phyloP scores from a whole-genome alignment of 2,113 vertebrate species.

The Chroicocephalus ridibundus region DNA sequence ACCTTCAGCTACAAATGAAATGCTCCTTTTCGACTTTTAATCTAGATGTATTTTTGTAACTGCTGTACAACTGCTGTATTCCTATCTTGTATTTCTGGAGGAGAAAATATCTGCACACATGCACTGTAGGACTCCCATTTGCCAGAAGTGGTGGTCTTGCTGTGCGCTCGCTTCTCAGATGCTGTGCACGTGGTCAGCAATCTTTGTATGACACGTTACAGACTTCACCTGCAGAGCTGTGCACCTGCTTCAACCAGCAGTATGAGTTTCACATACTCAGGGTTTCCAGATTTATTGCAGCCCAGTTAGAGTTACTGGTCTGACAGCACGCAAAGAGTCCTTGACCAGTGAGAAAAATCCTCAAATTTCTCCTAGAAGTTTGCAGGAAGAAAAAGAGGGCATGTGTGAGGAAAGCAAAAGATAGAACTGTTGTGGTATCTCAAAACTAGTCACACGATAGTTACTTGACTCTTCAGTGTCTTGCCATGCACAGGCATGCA shows the following conservation, averaged over 20 bases:
- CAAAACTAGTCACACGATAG: not conserved
- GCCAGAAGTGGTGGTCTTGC: not conserved
- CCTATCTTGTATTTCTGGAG: not conserved
- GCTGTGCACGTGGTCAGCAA: not conserved
- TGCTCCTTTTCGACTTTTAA: not conserved
- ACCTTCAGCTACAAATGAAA: not conserved
- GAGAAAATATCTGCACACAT: not conserved
- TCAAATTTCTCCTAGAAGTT: not conserved
- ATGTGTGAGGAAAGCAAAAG: not conserved
- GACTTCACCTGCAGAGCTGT: not conserved
- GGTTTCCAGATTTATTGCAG: not conserved
- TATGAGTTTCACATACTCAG: not conserved
- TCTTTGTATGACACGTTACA: not conserved
- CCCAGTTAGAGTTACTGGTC: not conserved
- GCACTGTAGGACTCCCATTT: not conserved
- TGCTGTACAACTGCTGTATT: not conserved
- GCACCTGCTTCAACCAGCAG: not conserved
- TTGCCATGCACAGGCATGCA: not conserved
- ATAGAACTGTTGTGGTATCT: not conserved
- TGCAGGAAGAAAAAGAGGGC: not conserved
- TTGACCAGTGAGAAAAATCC: not conserved
- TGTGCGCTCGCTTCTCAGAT: not conserved
- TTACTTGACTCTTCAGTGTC: not conserved
- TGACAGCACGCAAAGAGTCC: not conserved
- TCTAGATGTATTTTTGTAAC: not conserved